A percentile compares a stretch with the other conserved stretches of the same genome.
These are phyloP conservation scores for Periplaneta americana DNA, from an alignment of 1,140 invertebrate genomes.

Conservation along the genomic window DNA sequence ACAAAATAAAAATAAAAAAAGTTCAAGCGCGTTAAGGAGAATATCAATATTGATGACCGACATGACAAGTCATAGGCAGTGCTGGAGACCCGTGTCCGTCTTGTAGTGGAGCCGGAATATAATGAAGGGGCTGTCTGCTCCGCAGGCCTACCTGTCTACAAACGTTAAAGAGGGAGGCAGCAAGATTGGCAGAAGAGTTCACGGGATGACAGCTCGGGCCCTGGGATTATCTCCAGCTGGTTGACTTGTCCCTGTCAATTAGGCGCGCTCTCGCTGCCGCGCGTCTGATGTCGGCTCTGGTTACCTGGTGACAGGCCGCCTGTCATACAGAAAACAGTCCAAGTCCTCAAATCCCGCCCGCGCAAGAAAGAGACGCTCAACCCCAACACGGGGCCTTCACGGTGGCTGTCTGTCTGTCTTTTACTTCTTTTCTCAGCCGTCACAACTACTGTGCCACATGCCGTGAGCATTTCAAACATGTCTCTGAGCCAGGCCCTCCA, in stretches of 20 bases:
- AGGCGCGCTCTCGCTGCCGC: conserved; percentile 14
- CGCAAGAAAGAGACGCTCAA: not conserved
- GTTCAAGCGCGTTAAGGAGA: too few relatives aligned
- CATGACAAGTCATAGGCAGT: not conserved
- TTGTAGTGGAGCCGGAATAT: not conserved
- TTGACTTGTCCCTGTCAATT: conserved; percentile 28
- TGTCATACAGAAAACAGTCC: not conserved
- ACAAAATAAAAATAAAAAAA: too few relatives aligned
- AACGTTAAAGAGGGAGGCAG: not conserved
- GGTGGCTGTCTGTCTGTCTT: too few relatives aligned
- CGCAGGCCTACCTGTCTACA: not conserved
- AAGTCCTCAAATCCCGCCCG: not conserved
- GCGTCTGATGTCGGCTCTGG: conserved; percentile 29
- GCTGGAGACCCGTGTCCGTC: not conserved
- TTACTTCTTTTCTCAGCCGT: too few relatives aligned
- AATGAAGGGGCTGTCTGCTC: not conserved
- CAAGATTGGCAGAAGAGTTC: conserved; percentile 23
- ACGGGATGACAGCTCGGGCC: conserved; percentile 21
- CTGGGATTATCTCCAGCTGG: conserved; percentile 22
- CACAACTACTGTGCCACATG: too few relatives aligned
- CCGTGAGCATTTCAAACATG: too few relatives aligned
- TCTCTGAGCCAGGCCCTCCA: too few relatives aligned
- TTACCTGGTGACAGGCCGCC: conserved; percentile 30
- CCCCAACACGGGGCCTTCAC: not conserved
- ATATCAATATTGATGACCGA: too few relatives aligned